Evolutionary conservation across 2,888 invertebrate species (phyloP), one percentile per base, ranked within the genome.

Genomic region (Caenorhabditis afra): DNA sequence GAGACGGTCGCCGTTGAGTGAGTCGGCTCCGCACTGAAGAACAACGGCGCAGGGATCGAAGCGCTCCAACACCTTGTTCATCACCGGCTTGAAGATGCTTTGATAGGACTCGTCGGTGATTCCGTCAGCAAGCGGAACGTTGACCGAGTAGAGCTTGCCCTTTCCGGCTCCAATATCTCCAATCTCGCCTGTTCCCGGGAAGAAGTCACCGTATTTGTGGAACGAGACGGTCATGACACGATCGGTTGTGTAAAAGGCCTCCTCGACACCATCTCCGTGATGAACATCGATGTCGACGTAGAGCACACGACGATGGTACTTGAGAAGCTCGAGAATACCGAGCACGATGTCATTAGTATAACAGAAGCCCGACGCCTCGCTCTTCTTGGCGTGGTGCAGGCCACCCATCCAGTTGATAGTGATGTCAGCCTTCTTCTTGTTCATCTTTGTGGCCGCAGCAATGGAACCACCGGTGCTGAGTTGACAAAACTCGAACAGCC

Each of bases 381-480:
- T 96, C 91, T 99, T 99, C 91, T 99, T 99, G 1, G 99, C 99
- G 90, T 99, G 99, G 92, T 99, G 99, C 57, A 99, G 93, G 10
- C 99, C 99, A 53, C 99, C 99, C 67, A 97, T 96, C 99, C 99
- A 99, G 91, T 99, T 99, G 81, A 99, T 95, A 89, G 98, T 98
- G 88, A 99, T 99, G 91, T 99, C 99, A n/a, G 97, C 95, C 8
- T 96, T 96, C 92, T 97, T 96, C 92, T 97, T 97, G 92, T 99
- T 99, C 29, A 99, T 92, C 91, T 98, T 98, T 0, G 97, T 97
- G 53, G 99, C 98, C 14, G 97, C 98, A 53, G 97, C 92, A 1
- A 99, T 95, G 0, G 98, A 97, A 0, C 98, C 98, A 37, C 99
- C 97, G 1, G 97, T 96, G n/a, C 97, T 97, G 22, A 99, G 92